Base-by-base conservation (phyloP, 2,888 invertebrate genomes). In the Pristionchus entomophagus region DNA sequence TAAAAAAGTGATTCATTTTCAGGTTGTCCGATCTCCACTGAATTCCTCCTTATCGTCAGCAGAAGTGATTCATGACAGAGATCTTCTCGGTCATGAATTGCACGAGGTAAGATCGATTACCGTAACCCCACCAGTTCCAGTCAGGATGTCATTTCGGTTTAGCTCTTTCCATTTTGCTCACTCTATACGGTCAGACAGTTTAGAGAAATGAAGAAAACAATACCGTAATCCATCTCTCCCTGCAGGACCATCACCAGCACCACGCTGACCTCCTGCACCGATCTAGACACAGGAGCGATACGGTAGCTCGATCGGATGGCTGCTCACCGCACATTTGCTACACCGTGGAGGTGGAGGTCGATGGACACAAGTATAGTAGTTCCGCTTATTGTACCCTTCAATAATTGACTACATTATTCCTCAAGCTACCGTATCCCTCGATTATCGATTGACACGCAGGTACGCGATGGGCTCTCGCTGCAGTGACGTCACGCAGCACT, bases 401-500 rank as follows among this genome's bases (percentile, higher is more conserved):
- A 45, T 10, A 10, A 10, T 45, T 6, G 45, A 45, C 14, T 45
- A 14, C 6, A 59, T 22, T 6, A 59, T 59, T 8, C 8, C 59
- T 59, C 59, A 4, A 6, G 26, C 26, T 59, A 22, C 59, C 45
- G 45, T 10, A 59, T 26, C 26, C 12, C 26, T 62, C 32, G 12
- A 10, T 29, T 17, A 6, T 62, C 62, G 6, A 22, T 65, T 35
- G n/a, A n/a, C 69, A 38, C 32, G 4, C 10, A 85, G 85, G 17
- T 85, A 77, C 56, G 73, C 73, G 38, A 85, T 85, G 85, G 73
- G 73, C 22, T 77, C 85, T 3, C 51, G 85, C 1, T 85, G 85
- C 41, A 29, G 35, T 6, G 77, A 85, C 41, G 45, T 85, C 73
- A 85, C 85, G 14, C 85, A 85, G n/a, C 77, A 85, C 85, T 85